phyloP scores from a whole-genome alignment of 2,113 vertebrate species.

The Ailuropoda melanoleuca region DNA sequence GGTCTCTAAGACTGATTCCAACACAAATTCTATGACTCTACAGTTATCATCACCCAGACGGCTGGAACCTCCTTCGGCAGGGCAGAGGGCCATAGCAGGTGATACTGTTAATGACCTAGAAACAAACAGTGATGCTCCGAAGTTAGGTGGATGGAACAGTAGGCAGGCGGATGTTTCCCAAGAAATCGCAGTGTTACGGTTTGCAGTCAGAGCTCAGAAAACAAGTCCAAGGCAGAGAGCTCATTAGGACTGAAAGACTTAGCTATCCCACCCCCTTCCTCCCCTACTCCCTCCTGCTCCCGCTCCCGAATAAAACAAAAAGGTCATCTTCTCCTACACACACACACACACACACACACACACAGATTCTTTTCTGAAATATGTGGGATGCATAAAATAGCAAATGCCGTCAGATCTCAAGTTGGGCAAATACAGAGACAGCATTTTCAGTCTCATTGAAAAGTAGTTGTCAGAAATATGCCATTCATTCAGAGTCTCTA shows the following conservation, averaged over 20 bases:
- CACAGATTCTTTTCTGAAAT: background rate
- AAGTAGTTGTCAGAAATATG: constrained; percentile 80
- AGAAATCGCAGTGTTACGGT: background rate
- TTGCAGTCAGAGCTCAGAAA: background rate
- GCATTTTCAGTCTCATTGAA: constrained; percentile 74
- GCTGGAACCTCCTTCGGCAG: background rate
- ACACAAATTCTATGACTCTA: background rate
- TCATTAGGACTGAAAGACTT: background rate
- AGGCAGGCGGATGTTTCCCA: background rate
- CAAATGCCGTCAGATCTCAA: constrained; percentile 41
- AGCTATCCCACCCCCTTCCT: background rate
- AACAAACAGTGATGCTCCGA: background rate
- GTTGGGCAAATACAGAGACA: constrained; percentile 73
- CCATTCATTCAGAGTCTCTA: constrained; percentile 77
- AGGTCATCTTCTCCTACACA: background rate
- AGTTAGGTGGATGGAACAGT: too few species aligned
- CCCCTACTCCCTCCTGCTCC: background rate
- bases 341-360: background rate
- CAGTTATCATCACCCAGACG: background rate
- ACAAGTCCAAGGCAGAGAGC: background rate
- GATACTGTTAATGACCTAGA: background rate
- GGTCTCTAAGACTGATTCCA: background rate
- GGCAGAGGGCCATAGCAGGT: background rate
- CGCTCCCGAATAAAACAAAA: background rate
- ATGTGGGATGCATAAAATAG: constrained; percentile 8